Base-by-base conservation (phyloP, 23 tunicate genomes). In the Pegea sp. region DNA sequence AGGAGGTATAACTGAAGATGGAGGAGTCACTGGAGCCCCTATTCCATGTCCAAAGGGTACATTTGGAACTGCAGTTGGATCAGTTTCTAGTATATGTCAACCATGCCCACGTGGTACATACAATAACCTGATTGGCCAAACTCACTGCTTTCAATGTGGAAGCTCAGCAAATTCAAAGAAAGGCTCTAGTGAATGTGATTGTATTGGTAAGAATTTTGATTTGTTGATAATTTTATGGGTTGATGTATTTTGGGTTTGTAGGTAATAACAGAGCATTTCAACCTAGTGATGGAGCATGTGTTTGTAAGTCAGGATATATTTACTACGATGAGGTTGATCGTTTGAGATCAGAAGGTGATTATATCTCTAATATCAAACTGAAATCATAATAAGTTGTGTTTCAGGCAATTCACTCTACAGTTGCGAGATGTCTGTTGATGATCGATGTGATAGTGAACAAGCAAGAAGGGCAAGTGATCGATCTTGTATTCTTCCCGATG, bases 11-110 rank as follows among this genome's bases (percentile, higher is more conserved):
- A 74, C 76, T 22, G 23, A 64, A 4, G 58, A 53, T 7, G 99
- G 99, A 4, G 69, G 81, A 56, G 62, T 60, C 22, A 73, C 93
- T 4, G 99, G 99, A 24, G 21, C 8, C 22, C 93, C 99, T 3
- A 72, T 91, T 27, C 86, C 99, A 7, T 91, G 99, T 63, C 93
- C 92, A 5, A 49, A 86, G 20, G 99, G 99, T 0, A 72, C 73
- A 11, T 91, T 52, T 54, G 90, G 86, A 5, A 60, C 62, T 38
- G 65, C 48, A 31, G 48, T 69, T 2, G 99, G 99, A 11, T 60
- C 99, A 2, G 77, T 31, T 33, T 66, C 58, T 29, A 68, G 76
- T 20, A 73, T 64, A 5, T 91, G 99, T 59, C 70, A 67, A 65
- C 20, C 52, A 1, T 91, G 99, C 30, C 71, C 72, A 2, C 30